Conservation (phyloP, 2,888 invertebrate species). For the Merodon equestris region DNA sequence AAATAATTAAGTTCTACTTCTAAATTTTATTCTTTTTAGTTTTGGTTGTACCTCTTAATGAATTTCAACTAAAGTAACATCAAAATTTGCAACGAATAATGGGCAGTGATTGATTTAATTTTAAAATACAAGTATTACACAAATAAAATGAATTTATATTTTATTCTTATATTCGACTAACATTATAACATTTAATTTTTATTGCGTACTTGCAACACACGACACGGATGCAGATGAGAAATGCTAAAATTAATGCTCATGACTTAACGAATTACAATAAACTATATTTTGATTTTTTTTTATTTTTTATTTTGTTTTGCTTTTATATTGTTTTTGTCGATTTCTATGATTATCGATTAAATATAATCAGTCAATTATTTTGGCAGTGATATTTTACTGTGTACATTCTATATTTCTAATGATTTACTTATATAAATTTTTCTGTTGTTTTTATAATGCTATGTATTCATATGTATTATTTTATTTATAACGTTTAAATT, state of each 20-base stretch:
- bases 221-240: conserved; percentile 27
- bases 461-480: conserved; percentile 13
- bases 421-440: too few species aligned
- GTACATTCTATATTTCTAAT: conserved; percentile 8
- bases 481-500: conserved; percentile 10
- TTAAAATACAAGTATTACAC: too few species aligned
- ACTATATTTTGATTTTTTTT: conserved; percentile 8
- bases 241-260: conserved; percentile 26
- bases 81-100: too few species aligned
- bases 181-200: conserved; percentile 11
- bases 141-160: too few species aligned
- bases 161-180: not conserved
- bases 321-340: too few species aligned
- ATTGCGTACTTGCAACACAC: conserved; percentile 31
- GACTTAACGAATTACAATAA: conserved; percentile 30
- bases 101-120: too few species aligned
- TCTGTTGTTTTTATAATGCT: too few species aligned
- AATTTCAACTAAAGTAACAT: too few species aligned
- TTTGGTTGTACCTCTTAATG: too few species aligned
- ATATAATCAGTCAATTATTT: conserved; percentile 63
- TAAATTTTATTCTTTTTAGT: too few species aligned
- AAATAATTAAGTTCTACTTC: too few species aligned
- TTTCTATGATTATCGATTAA: conserved; percentile 47
- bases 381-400: conserved; percentile 65
- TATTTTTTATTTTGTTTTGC: conserved; percentile 13